Evolutionary conservation across 1,140 invertebrate genomes (phyloP), one percentile per base, ranked within the genome.

Genomic region (Drosophila setifemur): DNA sequence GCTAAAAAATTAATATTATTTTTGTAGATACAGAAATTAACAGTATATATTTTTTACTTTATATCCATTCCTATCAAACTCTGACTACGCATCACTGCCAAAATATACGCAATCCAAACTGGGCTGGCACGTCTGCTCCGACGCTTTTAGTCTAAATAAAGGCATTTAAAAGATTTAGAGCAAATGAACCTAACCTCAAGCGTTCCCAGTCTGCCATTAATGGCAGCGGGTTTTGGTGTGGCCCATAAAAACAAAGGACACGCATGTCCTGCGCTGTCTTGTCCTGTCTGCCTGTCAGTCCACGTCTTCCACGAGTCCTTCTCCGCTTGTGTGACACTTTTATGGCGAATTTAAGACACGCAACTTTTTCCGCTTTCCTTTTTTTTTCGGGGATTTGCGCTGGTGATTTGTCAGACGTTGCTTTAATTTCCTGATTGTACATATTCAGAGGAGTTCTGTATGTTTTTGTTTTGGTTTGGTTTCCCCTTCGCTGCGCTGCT

Each of bases 151-250:
- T 83, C 79, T 79, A 83, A 83, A 85, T 85, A 85, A 85, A 85
- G 79, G 79, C 81, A 86, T 85, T 85, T 86, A 85, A 85, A 79
- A 85, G 79, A 85, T 85, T 85, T 85, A 85, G 79, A 85, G 75
- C 81, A 86, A 85, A 85, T 86, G 71, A 86, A 85, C 81, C 79
- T 86, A 85, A 86, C 81, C 79, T 76, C 81, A 75, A 81, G 58
- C 75, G 70, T 76, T 75, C 68, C 49, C 66, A 37, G 64, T 69
- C 49, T 53, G 73, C 69, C 73, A 83, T 73, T 79, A 64, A 67
- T 33, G 37, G 40, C 25, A 16, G 33, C 45, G 35, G 33, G 63
- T 45, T 39, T 61, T 60, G 77, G 81, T 67, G 53, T 75, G 71
- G 29, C 57, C 26, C 81, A 85, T 86, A 79, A 86, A 85, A 79